A percentile compares a stretch with the other conserved stretches of the same genome.
phyloP scores from a whole-genome alignment of 2,888 invertebrate genomes.

The Hedya salicella region DNA sequence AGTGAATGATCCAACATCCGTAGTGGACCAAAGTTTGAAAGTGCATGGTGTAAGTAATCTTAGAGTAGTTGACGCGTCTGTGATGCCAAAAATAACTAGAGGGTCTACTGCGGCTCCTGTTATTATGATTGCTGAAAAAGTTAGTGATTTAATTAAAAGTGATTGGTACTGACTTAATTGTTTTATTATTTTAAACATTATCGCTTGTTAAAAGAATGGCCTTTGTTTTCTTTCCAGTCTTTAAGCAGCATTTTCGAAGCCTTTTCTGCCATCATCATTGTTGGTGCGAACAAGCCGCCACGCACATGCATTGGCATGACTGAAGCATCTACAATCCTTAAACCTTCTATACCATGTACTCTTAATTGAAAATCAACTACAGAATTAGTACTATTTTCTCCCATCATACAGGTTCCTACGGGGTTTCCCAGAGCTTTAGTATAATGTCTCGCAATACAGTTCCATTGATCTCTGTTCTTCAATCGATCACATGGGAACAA shows the following conservation, averaged over 20 bases:
- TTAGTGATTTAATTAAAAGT: slow-evolving; percentile 78
- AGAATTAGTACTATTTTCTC: slow-evolving; percentile 69
- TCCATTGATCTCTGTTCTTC: slow-evolving; percentile 78
- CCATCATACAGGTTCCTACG: slow-evolving; percentile 80
- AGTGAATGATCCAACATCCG: slow-evolving; percentile 68
- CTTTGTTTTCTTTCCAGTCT: slow-evolving; percentile 78
- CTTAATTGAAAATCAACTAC: slow-evolving; percentile 74
- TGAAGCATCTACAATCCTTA: slow-evolving; percentile 77
- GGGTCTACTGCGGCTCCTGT: slow-evolving; percentile 78
- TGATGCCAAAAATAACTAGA: slow-evolving; percentile 77
- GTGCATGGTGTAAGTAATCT: slow-evolving; percentile 72
- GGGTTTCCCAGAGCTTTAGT: slow-evolving; percentile 79
- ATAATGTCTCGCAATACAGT: slow-evolving; percentile 79
- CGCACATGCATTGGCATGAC: slow-evolving; percentile 79
- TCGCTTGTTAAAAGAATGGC: slow-evolving; percentile 64
- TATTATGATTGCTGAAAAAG: slow-evolving; percentile 82
- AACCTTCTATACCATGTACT: slow-evolving; percentile 76
- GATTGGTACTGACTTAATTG: slow-evolving; percentile 70
- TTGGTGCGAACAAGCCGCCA: slow-evolving; percentile 72
- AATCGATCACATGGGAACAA: slow-evolving; percentile 77
- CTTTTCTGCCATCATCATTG: slow-evolving; percentile 81
- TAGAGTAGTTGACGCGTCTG: slow-evolving; percentile 75
- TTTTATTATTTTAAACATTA: slow-evolving; percentile 55
- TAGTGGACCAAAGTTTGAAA: slow-evolving; percentile 70
- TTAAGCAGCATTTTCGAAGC: slow-evolving; percentile 73